These are phyloP conservation scores for Candoia aspera DNA, from an alignment of 2,113 vertebrate species.

Conservation along the genomic window DNA sequence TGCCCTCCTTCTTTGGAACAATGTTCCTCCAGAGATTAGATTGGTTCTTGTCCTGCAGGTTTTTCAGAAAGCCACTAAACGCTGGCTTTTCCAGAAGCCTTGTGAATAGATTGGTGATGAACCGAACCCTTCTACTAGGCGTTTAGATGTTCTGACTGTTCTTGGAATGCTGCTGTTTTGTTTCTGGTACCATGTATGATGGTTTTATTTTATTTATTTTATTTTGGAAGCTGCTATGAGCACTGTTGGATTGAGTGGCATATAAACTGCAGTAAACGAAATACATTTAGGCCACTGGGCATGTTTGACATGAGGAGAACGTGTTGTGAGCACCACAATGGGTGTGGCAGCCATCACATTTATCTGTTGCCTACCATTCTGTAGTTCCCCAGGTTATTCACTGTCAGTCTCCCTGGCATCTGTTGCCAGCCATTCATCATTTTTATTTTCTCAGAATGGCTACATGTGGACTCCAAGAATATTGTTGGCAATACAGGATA, in stretches of 20 bases:
- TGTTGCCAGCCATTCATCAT: not conserved
- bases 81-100: not conserved
- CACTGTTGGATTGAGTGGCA: not conserved
- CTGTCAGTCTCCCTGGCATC: not conserved
- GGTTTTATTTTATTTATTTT: not conserved
- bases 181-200: no score
- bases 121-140: not conserved
- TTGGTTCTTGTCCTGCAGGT: not conserved
- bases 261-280: not conserved
- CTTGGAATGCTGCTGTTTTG: not conserved
- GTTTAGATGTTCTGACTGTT: not conserved
- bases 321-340: not conserved
- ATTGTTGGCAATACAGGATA: not conserved
- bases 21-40: not conserved
- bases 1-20: not conserved
- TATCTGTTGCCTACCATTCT: not conserved
- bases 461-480: not conserved
- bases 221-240: not conserved
- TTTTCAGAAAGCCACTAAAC: not conserved
- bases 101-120: not conserved
- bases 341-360: not conserved
- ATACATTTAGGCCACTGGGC: not conserved
- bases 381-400: not conserved
- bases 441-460: not conserved
- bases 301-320: not conserved